These are phyloP conservation scores for Nansenia antarctica DNA, from an alignment of 2,113 vertebrate species.

Conservation along the genomic window DNA sequence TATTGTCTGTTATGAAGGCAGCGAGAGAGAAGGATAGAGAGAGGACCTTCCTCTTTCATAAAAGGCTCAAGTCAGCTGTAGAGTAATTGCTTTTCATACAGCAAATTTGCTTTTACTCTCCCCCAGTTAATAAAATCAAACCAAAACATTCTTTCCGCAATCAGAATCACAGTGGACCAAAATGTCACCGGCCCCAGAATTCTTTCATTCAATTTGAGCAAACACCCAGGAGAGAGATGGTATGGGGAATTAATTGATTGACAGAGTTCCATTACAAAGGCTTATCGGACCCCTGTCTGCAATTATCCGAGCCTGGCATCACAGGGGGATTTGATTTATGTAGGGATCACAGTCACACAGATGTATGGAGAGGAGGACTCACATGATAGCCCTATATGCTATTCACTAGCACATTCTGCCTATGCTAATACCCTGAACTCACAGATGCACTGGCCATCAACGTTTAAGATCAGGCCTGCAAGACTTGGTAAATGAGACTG, in stretches of 20 bases:
- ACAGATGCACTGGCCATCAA: background rate
- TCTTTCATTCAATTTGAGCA: constrained; percentile 86
- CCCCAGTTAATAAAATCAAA: constrained; percentile 95
- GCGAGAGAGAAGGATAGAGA: constrained; percentile 82
- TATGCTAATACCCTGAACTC: constrained; percentile 2
- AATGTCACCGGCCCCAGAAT: constrained; percentile 85
- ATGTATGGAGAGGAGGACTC: constrained; percentile 45
- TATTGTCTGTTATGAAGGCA: constrained; percentile 40
- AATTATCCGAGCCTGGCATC: constrained; percentile 85
- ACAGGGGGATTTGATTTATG: constrained; percentile 76
- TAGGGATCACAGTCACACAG: constrained; percentile 64
- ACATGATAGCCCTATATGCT: constrained; percentile 42
- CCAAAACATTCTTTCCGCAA: constrained; percentile 87
- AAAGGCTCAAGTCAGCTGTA: constrained; percentile 86
- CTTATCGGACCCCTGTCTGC: constrained; percentile 76
- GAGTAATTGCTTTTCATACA: constrained; percentile 98
- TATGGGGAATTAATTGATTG: constrained; percentile 81
- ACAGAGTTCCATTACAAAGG: constrained; percentile 89
- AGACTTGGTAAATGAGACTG: background rate
- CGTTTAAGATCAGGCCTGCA: background rate
- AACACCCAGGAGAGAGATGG: constrained; percentile 79
- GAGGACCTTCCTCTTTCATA: constrained; percentile 78
- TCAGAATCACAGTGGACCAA: constrained; percentile 85
- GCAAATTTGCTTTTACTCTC: constrained; percentile 99
- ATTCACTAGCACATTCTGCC: constrained; percentile 52